phyloP scores from a whole-genome alignment of 2,113 vertebrate species.

The Hippopotamus amphibius region DNA sequence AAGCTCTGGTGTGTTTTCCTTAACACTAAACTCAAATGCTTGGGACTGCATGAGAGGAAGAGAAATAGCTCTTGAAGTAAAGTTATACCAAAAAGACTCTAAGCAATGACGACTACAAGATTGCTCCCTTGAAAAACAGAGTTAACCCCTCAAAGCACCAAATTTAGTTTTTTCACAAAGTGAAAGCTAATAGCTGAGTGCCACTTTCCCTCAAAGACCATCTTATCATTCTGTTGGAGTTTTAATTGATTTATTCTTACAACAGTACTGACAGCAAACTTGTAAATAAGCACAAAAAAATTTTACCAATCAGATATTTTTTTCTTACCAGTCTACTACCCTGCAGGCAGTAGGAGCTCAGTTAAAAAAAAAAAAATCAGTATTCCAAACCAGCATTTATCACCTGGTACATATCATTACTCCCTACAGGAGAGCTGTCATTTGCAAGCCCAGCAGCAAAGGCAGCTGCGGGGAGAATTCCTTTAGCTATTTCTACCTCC shows the following conservation, averaged over 20 bases:
- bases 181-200: not conserved
- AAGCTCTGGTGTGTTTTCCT: not conserved
- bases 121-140: not conserved
- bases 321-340: not conserved
- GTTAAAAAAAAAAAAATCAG: not conserved
- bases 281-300: constrained; percentile 41
- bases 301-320: not conserved
- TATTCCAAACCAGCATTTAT: constrained; percentile 11
- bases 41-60: not conserved
- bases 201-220: not conserved
- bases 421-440: not conserved
- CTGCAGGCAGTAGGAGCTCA: not conserved
- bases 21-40: not conserved
- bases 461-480: not conserved
- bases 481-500: constrained; percentile 39
- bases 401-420: constrained; percentile 20
- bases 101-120: not conserved
- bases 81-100: not conserved
- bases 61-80: constrained; percentile 51
- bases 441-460: constrained; percentile 59
- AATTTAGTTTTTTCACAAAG: constrained; percentile 46
- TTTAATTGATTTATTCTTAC: constrained; percentile 42
- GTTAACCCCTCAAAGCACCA: constrained; percentile 11
- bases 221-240: not conserved
- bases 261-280: constrained; percentile 43